These are phyloP conservation scores for Tinea semifulvella DNA, from an alignment of 2,888 invertebrate genomes.

Conservation along the genomic window DNA sequence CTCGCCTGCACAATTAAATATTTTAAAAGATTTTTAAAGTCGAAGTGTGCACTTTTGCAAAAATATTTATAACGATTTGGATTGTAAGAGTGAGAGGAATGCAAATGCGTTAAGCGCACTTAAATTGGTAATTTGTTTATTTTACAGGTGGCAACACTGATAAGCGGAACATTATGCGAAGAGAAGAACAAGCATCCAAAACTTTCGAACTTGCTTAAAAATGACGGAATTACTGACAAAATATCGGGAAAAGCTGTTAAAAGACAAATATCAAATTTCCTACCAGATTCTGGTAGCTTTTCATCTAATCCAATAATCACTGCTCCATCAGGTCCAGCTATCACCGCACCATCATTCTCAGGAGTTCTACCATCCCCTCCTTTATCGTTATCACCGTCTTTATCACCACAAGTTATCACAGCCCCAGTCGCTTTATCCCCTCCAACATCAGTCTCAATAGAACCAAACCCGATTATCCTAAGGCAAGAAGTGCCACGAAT, in stretches of 20 bases:
- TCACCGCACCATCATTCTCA: neutral
- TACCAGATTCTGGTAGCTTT: neutral
- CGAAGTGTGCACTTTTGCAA: too few relatives aligned
- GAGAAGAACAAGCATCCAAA: constrained; percentile 42
- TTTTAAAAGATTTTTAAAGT: too few relatives aligned
- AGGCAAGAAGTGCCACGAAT: constrained; percentile 54
- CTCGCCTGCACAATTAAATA: too few relatives aligned
- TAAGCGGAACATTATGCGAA: constrained; percentile 15
- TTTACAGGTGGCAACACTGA: constrained; percentile 33
- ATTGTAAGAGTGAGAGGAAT: too few relatives aligned
- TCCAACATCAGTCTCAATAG: constrained; percentile 30
- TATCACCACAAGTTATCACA: constrained; percentile 17
- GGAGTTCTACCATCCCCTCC: neutral
- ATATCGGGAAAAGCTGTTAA: constrained; percentile 42
- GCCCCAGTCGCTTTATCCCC: constrained; percentile 33
- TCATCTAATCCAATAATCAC: neutral
- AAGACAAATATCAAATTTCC: constrained; percentile 31
- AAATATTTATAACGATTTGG: too few relatives aligned
- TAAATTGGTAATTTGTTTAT: constrained; percentile 15
- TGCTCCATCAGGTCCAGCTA: constrained; percentile 6
- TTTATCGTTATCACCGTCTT: neutral
- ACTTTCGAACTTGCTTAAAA: constrained; percentile 41
- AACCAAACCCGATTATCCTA: constrained; percentile 53
- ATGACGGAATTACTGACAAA: constrained; percentile 44
- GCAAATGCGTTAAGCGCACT: too few relatives aligned